Base-by-base conservation (phyloP, 23 tunicate species). In the Diplosoma virens region DNA sequence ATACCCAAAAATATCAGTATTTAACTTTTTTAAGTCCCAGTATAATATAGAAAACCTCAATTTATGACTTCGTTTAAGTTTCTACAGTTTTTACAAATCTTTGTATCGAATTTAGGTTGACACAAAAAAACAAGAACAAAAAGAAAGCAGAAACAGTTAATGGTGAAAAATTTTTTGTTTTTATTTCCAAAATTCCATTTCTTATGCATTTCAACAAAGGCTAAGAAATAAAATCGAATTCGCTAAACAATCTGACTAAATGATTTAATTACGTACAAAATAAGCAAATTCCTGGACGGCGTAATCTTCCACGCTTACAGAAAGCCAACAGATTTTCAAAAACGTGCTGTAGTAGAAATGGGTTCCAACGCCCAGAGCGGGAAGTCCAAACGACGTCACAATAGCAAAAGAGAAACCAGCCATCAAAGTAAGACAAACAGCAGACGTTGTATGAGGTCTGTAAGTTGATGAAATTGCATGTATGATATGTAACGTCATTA, bases 281-380 rank as follows among this genome's bases (percentile, higher is more conserved):
- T 54, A 76, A 18, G 64, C 55, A 35, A 80, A 80, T 14, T 54
- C 67, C 24, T 47, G 37, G 17, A 66, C 73, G n/a, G 37, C 56
- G 58, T 25, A 41, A 18, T 30, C 36, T 50, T 80, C 53, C 36
- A 67, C 16, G 22, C 22, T 22, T 18, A 34, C n/a, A 11, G 84
- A 68, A 16, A 80, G 2, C 84, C 84, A 80, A 29, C 84, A 80
- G 21, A 80, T 50, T 34, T 80, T 80, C 5, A 67, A 53, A 55
- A 80, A 67, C 35, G 33, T 26, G 27, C 68, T 18, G 60, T 67
- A 80, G 56, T 45, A 65, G 41, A 67, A 80, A 25, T 80, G 84
- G 3, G 84, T 54, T 1, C 84, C 84, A 31, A 68, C 32, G 3
- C 41, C 77, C 1, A 80, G 3, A 26, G 84, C 53, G 1, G 84